A percentile compares a stretch with the other conserved stretches of the same genome.
phyloP scores from a whole-genome alignment of 2,888 invertebrate genomes.

The Callimorpha dominula region DNA sequence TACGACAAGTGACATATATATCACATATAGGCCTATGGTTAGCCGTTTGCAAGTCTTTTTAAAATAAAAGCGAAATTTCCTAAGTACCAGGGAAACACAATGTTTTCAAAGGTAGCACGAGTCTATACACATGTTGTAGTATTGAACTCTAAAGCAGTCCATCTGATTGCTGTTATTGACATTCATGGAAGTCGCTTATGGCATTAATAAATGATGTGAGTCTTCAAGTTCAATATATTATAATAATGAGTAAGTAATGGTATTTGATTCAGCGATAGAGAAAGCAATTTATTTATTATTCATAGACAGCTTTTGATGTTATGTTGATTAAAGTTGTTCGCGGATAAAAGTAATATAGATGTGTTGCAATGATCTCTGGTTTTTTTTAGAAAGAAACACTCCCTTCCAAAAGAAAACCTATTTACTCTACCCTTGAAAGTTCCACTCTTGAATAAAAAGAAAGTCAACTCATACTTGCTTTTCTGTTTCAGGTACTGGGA shows the following conservation, averaged over 20 bases:
- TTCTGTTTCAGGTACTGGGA: constrained; percentile 9
- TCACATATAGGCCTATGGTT: too few species aligned
- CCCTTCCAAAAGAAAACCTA: too few species aligned
- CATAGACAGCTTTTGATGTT: neutral
- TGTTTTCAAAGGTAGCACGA: too few species aligned
- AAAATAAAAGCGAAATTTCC: too few species aligned
- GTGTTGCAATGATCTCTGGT: too few species aligned
- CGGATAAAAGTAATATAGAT: neutral
- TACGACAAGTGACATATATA: too few species aligned
- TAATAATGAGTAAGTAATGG: neutral
- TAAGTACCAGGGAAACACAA: too few species aligned
- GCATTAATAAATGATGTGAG: neutral
- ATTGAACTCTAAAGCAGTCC: neutral
- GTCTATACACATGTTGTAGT: neutral
- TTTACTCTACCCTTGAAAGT: too few species aligned
- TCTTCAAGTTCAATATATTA: neutral
- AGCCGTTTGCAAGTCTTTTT: too few species aligned
- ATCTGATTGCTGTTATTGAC: neutral
- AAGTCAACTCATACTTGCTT: neutral
- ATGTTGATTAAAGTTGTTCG: neutral
- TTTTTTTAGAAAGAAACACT: too few species aligned
- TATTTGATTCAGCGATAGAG: neutral
- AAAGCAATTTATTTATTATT: neutral
- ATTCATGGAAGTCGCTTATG: neutral
- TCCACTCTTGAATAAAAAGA: too few species aligned